Evolutionary conservation across 2,113 vertebrate species (phyloP), one percentile per base, ranked within the genome.

Genomic region (Otus sunia): DNA sequence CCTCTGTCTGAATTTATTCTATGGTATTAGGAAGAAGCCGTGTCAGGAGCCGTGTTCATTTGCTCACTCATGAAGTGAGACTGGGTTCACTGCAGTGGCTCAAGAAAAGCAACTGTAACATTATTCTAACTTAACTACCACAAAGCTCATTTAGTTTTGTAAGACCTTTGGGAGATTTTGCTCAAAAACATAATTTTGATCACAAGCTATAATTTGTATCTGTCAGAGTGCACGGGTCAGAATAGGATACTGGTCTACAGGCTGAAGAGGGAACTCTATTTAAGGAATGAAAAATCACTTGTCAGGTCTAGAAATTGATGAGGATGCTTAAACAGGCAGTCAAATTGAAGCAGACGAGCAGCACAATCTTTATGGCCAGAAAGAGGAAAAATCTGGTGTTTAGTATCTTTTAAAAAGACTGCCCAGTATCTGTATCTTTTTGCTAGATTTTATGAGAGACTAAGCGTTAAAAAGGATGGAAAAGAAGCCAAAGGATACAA

Each of bases 201-300:
- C 32, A 76, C 16, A 1, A 88, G 84, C 62, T 87, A 1, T 91
- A 94, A 95, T 89, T 86, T 92, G 30, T 95, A 92, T 83, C 78
- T 93, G 90, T 93, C 88, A 91, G 87, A 88, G 30, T 49, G 63
- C 64, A 55, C 39, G 71, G 94, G 69, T 96, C 87, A 86, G 84
- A 94, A 39, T 43, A 71, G 94, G 90, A 86, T 83, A 79, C 60
- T 71, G 52, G 63, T 79, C 93, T 91, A 77, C 79, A 82, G 78
- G 79, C 39, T 88, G 86, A 78, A 77, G 45, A 91, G 53, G 84
- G 88, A 81, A 60, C 68, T 89, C 87, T 96, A 67, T 95, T 92
- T 94, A 87, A 94, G 89, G 86, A 95, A 82, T 87, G 92, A 94
- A 92, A 92, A 92, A 96, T 95, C 87, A 75, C 94, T 94, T 97